Evolutionary conservation across 2,113 vertebrate species (phyloP), one percentile per base, ranked within the genome.

Genomic region (Bagarius yarrelli): DNA sequence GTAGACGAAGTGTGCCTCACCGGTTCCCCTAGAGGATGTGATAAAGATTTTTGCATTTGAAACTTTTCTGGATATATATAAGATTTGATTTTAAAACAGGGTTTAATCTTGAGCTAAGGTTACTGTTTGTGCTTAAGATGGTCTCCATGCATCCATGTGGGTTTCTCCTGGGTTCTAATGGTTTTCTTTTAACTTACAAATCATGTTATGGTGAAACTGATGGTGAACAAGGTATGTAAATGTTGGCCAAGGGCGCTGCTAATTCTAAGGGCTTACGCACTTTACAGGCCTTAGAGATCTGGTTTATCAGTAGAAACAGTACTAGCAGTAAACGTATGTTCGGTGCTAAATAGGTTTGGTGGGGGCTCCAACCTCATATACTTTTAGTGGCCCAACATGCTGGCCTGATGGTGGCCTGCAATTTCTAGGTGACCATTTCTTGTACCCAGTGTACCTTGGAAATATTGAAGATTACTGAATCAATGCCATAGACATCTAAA

Each of bases 1-100:
- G 70, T 96, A 98, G 81, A 99, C 97, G 71, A 98, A 96, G 76
- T 95, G 95, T 3, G 97, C 98, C 92, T 98, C 97, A 76, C 93
- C 89, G n/a, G 95, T 94, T 66, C 98, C 98, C 93, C 97, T 99
- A 87, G 63, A 76, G 52, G 30, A 53, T 66, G 56, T 4, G 2
- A 64, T 50, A 32, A 66, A 50, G 47, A 76, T 47, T 3, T 59
- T 11, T 57, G 6, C 1, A 8, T 47, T 47, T 47, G 5, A 47
- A 47, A 16, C 16, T 30, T 72, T 44, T 47, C 23, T 40, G 30
- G 6, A 63, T 32, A 36, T 19, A 63, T 63, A 11, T 18, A 67
- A 40, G 21, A 23, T 67, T 23, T 12, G 12, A 40, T 44, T 44
- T n/a, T n/a, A 40, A 40, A 13, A 44, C 61, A 36, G 2, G n/a